These are phyloP conservation scores for Gonatopus flavifemur DNA, from an alignment of 1,140 invertebrate genomes.

Conservation along the genomic window DNA sequence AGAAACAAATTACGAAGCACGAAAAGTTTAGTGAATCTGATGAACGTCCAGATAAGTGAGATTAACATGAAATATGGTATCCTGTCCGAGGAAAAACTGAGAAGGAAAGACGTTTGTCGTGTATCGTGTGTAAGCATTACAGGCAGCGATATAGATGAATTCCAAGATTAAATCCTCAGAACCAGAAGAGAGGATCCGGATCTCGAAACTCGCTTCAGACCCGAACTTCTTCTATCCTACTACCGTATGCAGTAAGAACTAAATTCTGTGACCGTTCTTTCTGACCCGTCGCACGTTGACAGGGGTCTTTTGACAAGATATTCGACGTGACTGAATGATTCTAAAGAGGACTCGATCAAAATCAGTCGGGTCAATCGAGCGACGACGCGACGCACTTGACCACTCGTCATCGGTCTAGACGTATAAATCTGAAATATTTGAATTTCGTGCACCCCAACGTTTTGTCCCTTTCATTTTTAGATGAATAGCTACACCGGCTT, in stretches of 20 bases:
- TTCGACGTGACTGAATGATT: conserved; percentile 18
- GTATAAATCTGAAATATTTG: conserved; percentile 21
- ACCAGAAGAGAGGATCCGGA: conserved; percentile 16
- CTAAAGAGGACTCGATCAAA: conserved; percentile 20
- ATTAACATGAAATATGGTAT: conserved; percentile 36
- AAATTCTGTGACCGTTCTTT: conserved; percentile 22
- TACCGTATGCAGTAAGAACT: conserved; percentile 4
- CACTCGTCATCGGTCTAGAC: conserved; percentile 19
- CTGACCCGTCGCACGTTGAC: conserved; percentile 31
- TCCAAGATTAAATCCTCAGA: conserved; percentile 29
- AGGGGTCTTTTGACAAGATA: conserved; percentile 13
- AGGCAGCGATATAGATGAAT: conserved; percentile 29
- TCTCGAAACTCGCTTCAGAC: conserved; percentile 19
- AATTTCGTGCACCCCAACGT: conserved; percentile 18
- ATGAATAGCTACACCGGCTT: too few relatives aligned
- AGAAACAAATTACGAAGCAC: conserved; percentile 7
- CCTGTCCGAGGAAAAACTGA: conserved; percentile 25
- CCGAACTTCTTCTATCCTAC: conserved; percentile 14
- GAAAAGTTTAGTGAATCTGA: conserved; percentile 28
- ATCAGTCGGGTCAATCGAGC: too few relatives aligned
- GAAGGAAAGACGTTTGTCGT: conserved; percentile 19
- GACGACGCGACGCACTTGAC: conserved; percentile 6
- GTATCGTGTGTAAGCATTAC: conserved; percentile 19
- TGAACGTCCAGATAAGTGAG: conserved; percentile 32
- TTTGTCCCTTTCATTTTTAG: too few relatives aligned